phyloP scores from a whole-genome alignment of 1,140 invertebrate genomes.

The Hermetia illucens region DNA sequence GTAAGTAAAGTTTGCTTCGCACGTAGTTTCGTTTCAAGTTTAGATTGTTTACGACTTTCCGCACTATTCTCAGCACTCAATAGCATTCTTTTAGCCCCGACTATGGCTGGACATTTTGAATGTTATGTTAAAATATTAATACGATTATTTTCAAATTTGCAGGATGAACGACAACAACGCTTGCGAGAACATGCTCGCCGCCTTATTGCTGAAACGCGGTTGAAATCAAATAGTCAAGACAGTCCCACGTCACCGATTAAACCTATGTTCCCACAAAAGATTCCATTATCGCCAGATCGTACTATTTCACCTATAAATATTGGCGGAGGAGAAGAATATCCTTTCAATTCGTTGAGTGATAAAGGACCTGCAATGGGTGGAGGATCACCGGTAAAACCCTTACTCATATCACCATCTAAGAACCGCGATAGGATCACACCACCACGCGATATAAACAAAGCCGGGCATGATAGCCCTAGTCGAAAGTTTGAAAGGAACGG shows the following conservation, averaged over 20 bases:
- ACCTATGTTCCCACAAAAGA: too few species aligned
- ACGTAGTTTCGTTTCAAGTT: neutral
- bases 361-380: too few species aligned
- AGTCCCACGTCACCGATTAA: slow-evolving; percentile 27
- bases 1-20: slow-evolving; percentile 17
- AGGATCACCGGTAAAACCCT: too few species aligned
- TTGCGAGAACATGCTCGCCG: slow-evolving; percentile 74
- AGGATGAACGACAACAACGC: slow-evolving; percentile 73
- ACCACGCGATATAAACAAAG: slow-evolving; percentile 11
- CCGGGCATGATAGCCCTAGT: slow-evolving; percentile 17
- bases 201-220: slow-evolving; percentile 76
- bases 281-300: slow-evolving; percentile 24
- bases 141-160: too few species aligned
- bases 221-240: slow-evolving; percentile 38
- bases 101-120: too few species aligned
- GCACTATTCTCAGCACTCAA: too few species aligned
- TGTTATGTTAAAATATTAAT: too few species aligned
- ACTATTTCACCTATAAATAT: slow-evolving; percentile 29
- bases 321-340: slow-evolving; percentile 10
- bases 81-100: too few species aligned
- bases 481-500: slow-evolving; percentile 35
- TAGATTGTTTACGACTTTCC: neutral
- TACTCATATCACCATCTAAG: slow-evolving; percentile 11
- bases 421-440: slow-evolving; percentile 14
- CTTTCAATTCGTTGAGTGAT: too few species aligned